Conservation (phyloP, 2,113 vertebrate species). For the Arenaria interpres region DNA sequence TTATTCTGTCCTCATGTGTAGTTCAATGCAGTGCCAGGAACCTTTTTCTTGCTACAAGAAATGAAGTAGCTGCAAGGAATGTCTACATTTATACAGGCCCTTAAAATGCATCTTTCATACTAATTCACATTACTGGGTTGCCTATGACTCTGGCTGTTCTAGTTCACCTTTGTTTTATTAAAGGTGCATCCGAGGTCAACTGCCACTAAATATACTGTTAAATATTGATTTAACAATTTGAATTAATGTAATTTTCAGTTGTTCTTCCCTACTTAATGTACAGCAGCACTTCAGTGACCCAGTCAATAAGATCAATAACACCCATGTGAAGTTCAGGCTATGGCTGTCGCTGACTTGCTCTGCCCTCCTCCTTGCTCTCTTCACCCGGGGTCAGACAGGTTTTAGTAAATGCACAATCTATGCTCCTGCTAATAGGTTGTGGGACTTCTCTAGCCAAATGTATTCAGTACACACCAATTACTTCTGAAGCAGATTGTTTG, state of each 20-base stretch:
- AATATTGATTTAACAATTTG: constrained; percentile 77
- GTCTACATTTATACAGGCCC: background rate
- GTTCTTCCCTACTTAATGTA: constrained; percentile 65
- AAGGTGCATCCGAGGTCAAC: constrained; percentile 62
- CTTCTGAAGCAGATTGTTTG: background rate
- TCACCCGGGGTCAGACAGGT: background rate
- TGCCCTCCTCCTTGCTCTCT: background rate
- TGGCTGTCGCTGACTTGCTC: background rate
- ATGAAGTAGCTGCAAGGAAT: background rate
- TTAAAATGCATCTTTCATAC: background rate
- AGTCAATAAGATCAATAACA: constrained; percentile 73
- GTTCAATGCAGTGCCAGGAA: background rate
- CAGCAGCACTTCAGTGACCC: constrained; percentile 56
- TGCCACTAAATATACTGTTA: constrained; percentile 66
- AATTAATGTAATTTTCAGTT: constrained; percentile 73
- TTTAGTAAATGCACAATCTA: background rate
- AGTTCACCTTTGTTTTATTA: constrained; percentile 69
- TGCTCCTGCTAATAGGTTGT: background rate
- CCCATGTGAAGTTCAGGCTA: background rate
- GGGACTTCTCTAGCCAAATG: background rate
- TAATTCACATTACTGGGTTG: constrained; percentile 44
- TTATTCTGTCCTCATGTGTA: background rate
- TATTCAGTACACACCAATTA: background rate
- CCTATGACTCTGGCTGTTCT: constrained; percentile 14
- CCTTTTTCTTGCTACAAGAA: background rate